Percentiles rank a stretch among this genome's conserved stretches.
Evolutionary conservation across 2,888 invertebrate genomes (phyloP).

Genomic region (Onthophagus sagittarius): DNA sequence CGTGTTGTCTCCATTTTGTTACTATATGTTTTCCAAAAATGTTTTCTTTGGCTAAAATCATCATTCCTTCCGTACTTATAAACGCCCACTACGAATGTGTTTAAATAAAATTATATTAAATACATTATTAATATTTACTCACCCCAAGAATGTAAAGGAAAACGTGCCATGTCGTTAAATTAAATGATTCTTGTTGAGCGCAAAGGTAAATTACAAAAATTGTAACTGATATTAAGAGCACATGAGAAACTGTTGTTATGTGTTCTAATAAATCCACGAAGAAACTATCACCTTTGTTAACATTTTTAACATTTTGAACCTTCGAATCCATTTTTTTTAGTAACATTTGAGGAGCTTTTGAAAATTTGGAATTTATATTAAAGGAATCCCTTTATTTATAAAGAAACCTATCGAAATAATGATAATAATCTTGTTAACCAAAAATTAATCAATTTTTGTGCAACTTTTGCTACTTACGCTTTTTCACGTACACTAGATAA

Average conservation of each 20-base stretch:
- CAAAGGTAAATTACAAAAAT: slow-evolving; percentile 18
- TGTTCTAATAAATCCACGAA: slow-evolving; percentile 19
- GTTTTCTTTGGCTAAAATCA: slow-evolving; percentile 41
- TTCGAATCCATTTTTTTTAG: background rate
- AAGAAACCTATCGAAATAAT: no score
- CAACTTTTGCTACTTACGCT: no score
- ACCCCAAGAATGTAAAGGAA: slow-evolving; percentile 19
- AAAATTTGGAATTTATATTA: no score
- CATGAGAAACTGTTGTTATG: slow-evolving; percentile 19
- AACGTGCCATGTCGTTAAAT: slow-evolving; percentile 16
- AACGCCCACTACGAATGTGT: slow-evolving; percentile 38
- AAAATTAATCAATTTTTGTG: no score
- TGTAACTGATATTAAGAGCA: slow-evolving; percentile 13
- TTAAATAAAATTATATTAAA: background rate
- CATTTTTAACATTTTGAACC: background rate
- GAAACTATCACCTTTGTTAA: background rate
- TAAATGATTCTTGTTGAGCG: background rate
- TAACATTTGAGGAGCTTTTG: no score
- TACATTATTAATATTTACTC: background rate
- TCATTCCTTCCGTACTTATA: slow-evolving; percentile 42
- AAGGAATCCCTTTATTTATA: no score
- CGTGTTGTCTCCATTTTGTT: slow-evolving; percentile 32
- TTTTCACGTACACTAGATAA: no score
- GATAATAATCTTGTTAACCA: no score
- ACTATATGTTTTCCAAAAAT: slow-evolving; percentile 34